phyloP scores from a whole-genome alignment of 2,888 invertebrate genomes.

The Panorpa germanica region DNA sequence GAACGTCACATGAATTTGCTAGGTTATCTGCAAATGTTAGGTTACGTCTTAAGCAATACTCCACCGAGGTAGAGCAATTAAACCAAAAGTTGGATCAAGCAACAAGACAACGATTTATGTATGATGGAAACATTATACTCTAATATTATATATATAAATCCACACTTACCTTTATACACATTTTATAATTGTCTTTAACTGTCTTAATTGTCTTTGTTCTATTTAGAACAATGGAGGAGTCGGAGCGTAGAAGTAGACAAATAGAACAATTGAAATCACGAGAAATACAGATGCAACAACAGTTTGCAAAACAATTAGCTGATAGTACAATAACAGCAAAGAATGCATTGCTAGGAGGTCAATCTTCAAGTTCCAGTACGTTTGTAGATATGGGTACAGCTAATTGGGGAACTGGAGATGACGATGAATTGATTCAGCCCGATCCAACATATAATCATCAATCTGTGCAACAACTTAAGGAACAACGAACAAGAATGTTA shows the following conservation, averaged over 20 bases:
- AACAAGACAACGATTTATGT: conserved; percentile 25
- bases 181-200: conserved; percentile 6
- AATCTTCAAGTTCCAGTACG: conserved; percentile 11
- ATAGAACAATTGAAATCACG: conserved; percentile 39
- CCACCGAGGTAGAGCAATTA: conserved; percentile 35
- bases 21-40: conserved; percentile 37
- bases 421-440: conserved; percentile 25
- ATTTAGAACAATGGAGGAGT: conserved; percentile 37
- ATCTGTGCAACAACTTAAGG: conserved; percentile 29
- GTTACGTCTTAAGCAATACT: conserved; percentile 38
- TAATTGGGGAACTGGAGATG: conserved; percentile 25
- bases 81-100: conserved; percentile 32
- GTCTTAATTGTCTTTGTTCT: conserved; percentile 1
- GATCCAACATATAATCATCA: conserved; percentile 21
- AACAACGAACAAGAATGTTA: conserved; percentile 36
- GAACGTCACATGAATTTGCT: conserved; percentile 32
- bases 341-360: conserved; percentile 10
- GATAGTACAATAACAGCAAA: conserved; percentile 12
- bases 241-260: conserved; percentile 36
- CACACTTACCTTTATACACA: conserved; percentile 6
- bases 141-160: conserved; percentile 13
- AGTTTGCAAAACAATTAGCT: conserved; percentile 19
- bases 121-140: conserved; percentile 19
- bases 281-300: conserved; percentile 31
- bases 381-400: conserved; percentile 16